These are phyloP conservation scores for Drosophila punjabiensis DNA, from an alignment of 1,140 invertebrate genomes.

Conservation along the genomic window DNA sequence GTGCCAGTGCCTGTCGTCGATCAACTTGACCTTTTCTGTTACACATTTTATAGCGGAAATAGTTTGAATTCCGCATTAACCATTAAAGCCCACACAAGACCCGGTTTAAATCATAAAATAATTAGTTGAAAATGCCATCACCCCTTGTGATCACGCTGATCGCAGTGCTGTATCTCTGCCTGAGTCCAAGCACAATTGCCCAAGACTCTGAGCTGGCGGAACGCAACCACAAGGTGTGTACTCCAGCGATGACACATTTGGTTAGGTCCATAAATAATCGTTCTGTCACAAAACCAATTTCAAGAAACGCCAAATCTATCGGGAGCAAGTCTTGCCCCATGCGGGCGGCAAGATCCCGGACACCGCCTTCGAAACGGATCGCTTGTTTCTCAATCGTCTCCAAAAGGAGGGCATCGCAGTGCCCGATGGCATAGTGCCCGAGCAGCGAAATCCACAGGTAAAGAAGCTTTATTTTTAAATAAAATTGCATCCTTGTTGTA, in stretches of 20 bases:
- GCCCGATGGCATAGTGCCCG: constrained; percentile 87
- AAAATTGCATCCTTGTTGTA: too few species aligned
- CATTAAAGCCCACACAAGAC: constrained; percentile 6
- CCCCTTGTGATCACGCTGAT: constrained; percentile 32
- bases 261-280: constrained; percentile 48
- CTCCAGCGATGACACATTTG: not conserved
- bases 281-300: constrained; percentile 54
- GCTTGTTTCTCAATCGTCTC: constrained; percentile 87
- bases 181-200: constrained; percentile 37
- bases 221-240: constrained; percentile 75
- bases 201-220: constrained; percentile 54
- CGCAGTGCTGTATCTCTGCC: constrained; percentile 41
- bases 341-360: constrained; percentile 89
- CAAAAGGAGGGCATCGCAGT: constrained; percentile 89
- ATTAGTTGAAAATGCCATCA: constrained; percentile 52
- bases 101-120: constrained; percentile 17
- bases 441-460: constrained; percentile 85
- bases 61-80: constrained; percentile 30
- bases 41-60: constrained; percentile 37
- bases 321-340: constrained; percentile 88
- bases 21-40: constrained; percentile 69
- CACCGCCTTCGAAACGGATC: constrained; percentile 88
- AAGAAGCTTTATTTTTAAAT: too few species aligned
- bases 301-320: constrained; percentile 88
- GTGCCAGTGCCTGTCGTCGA: constrained; percentile 52